Evolutionary conservation across 2,113 vertebrate species (phyloP).

Genomic region (Ramphastos sulfuratus): DNA sequence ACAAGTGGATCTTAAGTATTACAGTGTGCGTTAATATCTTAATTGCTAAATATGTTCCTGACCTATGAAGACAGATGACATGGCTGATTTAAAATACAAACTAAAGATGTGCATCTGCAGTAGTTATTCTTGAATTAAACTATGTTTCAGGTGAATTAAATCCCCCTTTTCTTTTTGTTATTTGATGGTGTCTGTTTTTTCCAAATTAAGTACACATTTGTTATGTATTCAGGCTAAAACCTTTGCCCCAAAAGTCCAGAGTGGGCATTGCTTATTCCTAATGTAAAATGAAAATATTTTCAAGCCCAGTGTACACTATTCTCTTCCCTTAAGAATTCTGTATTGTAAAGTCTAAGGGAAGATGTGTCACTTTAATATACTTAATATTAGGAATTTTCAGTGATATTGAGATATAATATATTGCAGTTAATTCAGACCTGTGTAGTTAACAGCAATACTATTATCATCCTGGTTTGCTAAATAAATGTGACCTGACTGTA

Average conservation of each 20-base stretch:
- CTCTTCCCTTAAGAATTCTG: neutral
- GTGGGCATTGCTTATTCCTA: neutral
- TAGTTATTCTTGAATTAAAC: neutral
- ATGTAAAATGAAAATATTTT: neutral
- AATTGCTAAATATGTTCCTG: neutral
- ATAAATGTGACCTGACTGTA: slow-evolving; percentile 43
- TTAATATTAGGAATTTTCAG: neutral
- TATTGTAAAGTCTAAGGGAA: neutral
- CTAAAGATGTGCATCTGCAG: neutral
- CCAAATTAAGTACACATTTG: neutral
- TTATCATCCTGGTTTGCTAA: neutral
- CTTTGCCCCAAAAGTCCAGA: neutral
- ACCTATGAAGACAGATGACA: neutral
- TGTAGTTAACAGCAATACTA: neutral
- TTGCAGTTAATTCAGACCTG: slow-evolving; percentile 11
- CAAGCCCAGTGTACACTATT: neutral
- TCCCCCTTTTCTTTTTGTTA: neutral
- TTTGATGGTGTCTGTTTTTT: neutral
- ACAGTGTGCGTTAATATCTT: neutral
- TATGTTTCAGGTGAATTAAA: neutral
- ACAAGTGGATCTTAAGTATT: neutral
- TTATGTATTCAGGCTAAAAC: neutral
- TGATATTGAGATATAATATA: neutral
- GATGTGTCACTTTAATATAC: neutral
- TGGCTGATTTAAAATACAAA: neutral